These are phyloP conservation scores for Melolontha melolontha DNA, from an alignment of 2,888 invertebrate genomes.

Conservation along the genomic window DNA sequence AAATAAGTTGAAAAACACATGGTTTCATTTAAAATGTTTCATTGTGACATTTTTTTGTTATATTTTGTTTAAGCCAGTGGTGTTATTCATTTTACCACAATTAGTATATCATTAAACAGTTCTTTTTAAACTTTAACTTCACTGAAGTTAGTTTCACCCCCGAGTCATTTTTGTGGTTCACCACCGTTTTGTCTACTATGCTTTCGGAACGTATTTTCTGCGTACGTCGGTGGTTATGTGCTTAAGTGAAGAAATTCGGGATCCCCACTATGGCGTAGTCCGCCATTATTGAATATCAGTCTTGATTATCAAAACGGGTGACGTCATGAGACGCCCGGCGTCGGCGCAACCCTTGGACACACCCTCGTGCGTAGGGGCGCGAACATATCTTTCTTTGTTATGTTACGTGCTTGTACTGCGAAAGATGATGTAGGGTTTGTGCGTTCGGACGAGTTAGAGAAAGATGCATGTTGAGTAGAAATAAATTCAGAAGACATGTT, in stretches of 20 bases:
- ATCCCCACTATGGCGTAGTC: conserved; percentile 52
- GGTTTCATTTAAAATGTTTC: too few species aligned
- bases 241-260: conserved; percentile 16
- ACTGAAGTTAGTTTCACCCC: too few species aligned
- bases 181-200: too few species aligned
- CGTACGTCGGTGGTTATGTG: neutral
- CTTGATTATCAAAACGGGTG: conserved; percentile 64
- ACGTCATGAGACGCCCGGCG: conserved; percentile 64
- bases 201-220: neutral
- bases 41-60: too few species aligned
- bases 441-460: neutral
- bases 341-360: conserved; percentile 62
- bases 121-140: too few species aligned
- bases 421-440: neutral
- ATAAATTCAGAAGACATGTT: neutral
- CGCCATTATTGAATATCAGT: conserved; percentile 67
- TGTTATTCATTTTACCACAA: too few species aligned
- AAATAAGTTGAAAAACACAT: too few species aligned
- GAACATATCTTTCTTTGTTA: neutral
- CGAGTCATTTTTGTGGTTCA: too few species aligned
- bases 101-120: too few species aligned
- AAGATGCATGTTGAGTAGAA: neutral
- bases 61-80: too few species aligned
- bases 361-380: conserved; percentile 51
- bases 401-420: neutral